A percentile compares a stretch with the other conserved stretches of the same genome.
Conservation (phyloP, 2,888 invertebrate species). For the Schizaphis graminum region DNA sequence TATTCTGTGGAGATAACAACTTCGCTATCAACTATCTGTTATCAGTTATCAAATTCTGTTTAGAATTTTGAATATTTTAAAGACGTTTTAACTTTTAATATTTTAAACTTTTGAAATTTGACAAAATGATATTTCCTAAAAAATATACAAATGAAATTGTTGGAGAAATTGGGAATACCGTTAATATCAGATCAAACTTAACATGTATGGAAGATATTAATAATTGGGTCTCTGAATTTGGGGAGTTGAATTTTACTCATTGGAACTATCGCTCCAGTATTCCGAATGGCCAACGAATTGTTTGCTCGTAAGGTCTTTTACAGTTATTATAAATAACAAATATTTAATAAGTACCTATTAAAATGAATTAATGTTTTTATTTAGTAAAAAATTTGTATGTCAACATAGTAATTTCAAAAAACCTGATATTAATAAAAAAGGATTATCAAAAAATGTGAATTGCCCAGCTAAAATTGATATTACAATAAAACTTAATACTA, state of each 20-base stretch:
- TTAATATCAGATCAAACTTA: background rate
- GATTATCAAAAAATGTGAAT: background rate
- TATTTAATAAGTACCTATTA: conserved; percentile 31
- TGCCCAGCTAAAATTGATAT: background rate
- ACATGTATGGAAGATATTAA: background rate
- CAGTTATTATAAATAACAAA: background rate
- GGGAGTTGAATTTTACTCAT: background rate
- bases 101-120: background rate
- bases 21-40: too few species aligned
- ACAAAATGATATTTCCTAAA: background rate
- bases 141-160: background rate
- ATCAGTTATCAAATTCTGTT: background rate
- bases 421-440: background rate
- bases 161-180: conserved; percentile 4
- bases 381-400: too few species aligned
- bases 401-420: conserved; percentile 13
- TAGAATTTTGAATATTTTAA: background rate
- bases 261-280: conserved; percentile 21
- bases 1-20: too few species aligned
- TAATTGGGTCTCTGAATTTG: too few species aligned
- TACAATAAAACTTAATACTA: background rate
- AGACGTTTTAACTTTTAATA: background rate
- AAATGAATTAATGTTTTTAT: too few species aligned
- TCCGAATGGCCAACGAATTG: conserved; percentile 21
- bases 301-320: conserved; percentile 17